Conservation (phyloP, 2,113 vertebrate species). For the Cynoglossus semilaevis region DNA sequence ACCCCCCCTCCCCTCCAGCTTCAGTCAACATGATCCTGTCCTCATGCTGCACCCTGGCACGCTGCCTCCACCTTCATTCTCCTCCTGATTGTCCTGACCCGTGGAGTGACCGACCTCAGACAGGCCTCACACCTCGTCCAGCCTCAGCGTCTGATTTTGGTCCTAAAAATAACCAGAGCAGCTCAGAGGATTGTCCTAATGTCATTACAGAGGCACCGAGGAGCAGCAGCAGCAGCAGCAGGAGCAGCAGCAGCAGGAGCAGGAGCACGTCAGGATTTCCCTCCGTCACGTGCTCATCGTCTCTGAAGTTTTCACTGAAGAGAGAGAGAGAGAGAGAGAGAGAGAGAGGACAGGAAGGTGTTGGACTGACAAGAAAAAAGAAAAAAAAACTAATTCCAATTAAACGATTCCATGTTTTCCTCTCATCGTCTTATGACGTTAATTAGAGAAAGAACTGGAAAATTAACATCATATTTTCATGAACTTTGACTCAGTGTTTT, state of each 20-base stretch:
- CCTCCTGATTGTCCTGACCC: conserved; percentile 8
- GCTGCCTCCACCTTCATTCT: conserved; percentile 17
- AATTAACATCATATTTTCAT: too few relatives aligned
- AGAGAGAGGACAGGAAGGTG: too few relatives aligned
- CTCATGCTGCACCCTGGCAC: conserved; percentile 50
- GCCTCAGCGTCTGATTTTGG: conserved; percentile 7
- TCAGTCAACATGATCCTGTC: conserved; percentile 33
- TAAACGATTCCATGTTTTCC: too few relatives aligned
- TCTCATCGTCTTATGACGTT: too few relatives aligned
- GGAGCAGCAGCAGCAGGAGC: neutral
- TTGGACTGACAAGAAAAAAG: too few relatives aligned
- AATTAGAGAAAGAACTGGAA: too few relatives aligned
- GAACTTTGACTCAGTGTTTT: too few relatives aligned
- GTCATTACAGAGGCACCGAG: conserved; percentile 66
- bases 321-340: too few relatives aligned
- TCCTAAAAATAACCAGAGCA: conserved; percentile 63
- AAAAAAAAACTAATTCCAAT: too few relatives aligned
- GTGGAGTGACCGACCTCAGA: neutral
- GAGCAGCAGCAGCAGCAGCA: conserved; percentile 46
- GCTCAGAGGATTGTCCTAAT: conserved; percentile 73
- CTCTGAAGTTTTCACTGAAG: conserved; percentile 5
- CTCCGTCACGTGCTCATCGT: conserved; percentile 28
- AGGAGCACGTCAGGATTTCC: conserved; percentile 3
- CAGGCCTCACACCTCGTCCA: too few relatives aligned
- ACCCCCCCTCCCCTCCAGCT: conserved; percentile 26